Conservation (phyloP, 1,140 invertebrate species). For the Antheraea pernyi region DNA sequence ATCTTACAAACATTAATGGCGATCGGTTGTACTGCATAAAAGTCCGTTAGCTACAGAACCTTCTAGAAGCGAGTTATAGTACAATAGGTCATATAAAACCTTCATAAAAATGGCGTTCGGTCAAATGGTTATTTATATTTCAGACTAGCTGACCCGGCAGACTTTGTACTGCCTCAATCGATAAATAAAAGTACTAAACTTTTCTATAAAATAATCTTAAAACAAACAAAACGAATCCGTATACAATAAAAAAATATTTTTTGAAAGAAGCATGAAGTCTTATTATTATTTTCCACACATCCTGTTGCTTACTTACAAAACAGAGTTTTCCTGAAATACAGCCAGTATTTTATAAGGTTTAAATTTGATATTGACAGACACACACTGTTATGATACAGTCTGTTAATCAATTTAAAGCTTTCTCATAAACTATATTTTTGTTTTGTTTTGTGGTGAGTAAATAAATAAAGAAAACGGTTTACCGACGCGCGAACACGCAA, state of each 20-base stretch:
- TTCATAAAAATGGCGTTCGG: too few relatives aligned
- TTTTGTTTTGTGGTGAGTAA: too few relatives aligned
- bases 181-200: conserved; percentile 18
- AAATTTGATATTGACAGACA: conserved; percentile 16
- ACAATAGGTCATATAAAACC: too few relatives aligned
- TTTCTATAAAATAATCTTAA: conserved; percentile 15
- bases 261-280: conserved; percentile 25
- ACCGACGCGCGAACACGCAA: too few relatives aligned
- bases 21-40: too few relatives aligned
- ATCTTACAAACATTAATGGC: too few relatives aligned
- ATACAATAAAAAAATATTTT: conserved; percentile 18
- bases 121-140: background rate
- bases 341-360: conserved; percentile 34
- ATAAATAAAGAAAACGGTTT: too few relatives aligned
- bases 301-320: conserved; percentile 37
- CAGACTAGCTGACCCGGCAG: conserved; percentile 7
- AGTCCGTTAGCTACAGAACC: too few relatives aligned
- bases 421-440: too few relatives aligned
- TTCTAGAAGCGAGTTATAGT: too few relatives aligned
- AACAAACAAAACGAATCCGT: conserved; percentile 13
- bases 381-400: background rate
- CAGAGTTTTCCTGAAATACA: conserved; percentile 38
- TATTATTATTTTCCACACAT: conserved; percentile 36
- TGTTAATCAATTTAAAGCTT: background rate
- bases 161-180: conserved; percentile 16